These are phyloP conservation scores for Saguinus imperator DNA, from an alignment of 2,113 vertebrate genomes.

Conservation along the genomic window DNA sequence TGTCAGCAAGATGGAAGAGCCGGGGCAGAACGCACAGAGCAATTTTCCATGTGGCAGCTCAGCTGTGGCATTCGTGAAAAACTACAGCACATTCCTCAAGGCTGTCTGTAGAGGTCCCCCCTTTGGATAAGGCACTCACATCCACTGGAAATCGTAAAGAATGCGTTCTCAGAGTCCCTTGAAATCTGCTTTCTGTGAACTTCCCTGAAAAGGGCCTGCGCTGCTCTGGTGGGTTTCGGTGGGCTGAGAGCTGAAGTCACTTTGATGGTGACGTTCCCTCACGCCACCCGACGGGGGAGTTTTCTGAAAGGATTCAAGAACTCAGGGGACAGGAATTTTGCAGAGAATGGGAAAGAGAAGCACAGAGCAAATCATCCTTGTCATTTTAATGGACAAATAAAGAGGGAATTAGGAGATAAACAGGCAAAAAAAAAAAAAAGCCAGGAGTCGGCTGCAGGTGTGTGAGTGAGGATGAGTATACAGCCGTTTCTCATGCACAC, in stretches of 20 bases:
- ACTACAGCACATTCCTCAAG: constrained; percentile 62
- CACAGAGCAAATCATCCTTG: constrained; percentile 66
- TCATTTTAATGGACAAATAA: constrained; percentile 64
- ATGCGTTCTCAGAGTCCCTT: constrained; percentile 60
- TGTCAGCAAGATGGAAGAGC: constrained; percentile 14
- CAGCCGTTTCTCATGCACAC: background rate
- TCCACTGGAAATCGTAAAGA: constrained; percentile 72
- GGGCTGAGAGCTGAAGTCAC: background rate
- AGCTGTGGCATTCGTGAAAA: constrained; percentile 50
- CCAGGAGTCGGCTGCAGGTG: background rate
- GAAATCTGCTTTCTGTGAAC: constrained; percentile 63
- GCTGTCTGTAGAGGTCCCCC: constrained; percentile 61
- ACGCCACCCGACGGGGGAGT: background rate
- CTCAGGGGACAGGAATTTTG: constrained; percentile 47
- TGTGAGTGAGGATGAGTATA: accelerated
- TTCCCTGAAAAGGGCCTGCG: constrained; percentile 70
- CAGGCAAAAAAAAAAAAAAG: constrained; percentile 8
- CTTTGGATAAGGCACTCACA: constrained; percentile 66
- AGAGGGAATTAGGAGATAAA: constrained; percentile 67
- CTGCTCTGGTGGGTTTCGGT: constrained; percentile 27
- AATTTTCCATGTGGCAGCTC: background rate
- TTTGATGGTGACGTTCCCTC: background rate
- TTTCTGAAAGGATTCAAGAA: constrained; percentile 68
- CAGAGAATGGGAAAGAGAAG: constrained; percentile 23
- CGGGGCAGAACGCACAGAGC: background rate